Base-by-base conservation (phyloP, 2,888 invertebrate genomes). In the Drosophila nr. fundita region DNA sequence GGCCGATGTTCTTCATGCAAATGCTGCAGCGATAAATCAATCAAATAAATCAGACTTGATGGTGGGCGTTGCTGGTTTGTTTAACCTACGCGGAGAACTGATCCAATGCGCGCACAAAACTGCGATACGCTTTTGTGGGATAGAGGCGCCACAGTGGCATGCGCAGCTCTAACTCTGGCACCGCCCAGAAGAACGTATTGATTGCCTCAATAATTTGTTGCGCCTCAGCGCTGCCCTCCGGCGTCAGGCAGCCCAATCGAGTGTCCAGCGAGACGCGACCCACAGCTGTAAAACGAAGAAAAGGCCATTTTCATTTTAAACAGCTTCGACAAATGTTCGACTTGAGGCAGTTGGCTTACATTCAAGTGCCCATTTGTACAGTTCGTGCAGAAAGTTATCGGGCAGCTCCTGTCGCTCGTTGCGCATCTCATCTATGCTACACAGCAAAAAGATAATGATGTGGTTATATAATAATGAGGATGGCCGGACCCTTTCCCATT, bases 321-420 rank as follows among this genome's bases (percentile, higher is more conserved):
- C 13, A n/a, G 18, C 13, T 34, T 48, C 21, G 24, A 34, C 30
- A 34, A 45, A 24, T 45, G 45, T 45, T 15, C 2, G 24, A 15
- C 34, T 27, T 40, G 40, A 65, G 42, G 13, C 42, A 21, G 0
- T 66, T 68, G 65, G 95, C 96, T 95, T 93, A 97, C 98, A 98
- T 94, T 98, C 98, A 45, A 98, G 94, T 18, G 98, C 97, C 98
- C 98, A 98, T 91, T 97, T 96, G 92, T 97, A 97, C 68, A 98
- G 95, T 93, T 98, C 97, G 88, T 97, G 97, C 86, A 97, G 95
- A 90, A 98, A 97, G 91, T 97, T 96, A 34, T 94, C 94, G 0
- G 97, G 97, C 90, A 98, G 94, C 92, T 97, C 97, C 11, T 95
- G 94, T 63, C 95, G 94, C 61, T 94, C 94, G 82, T 96, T 95